Percentiles rank a stretch among this genome's conserved stretches.
Evolutionary conservation across 2,113 vertebrate species (phyloP).

Genomic region (Peromyscus polionotus): DNA sequence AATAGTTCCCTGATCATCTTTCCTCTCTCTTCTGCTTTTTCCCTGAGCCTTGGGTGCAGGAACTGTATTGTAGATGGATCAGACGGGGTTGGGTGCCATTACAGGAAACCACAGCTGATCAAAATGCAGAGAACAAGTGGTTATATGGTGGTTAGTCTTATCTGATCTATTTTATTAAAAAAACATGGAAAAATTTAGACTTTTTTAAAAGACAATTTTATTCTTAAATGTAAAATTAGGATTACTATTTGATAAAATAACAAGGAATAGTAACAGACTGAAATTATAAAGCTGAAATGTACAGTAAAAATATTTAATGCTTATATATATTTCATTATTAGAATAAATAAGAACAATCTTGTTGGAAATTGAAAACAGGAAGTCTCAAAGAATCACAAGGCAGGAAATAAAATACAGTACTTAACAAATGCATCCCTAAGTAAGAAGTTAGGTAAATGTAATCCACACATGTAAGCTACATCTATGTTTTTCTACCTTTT

Average conservation of each 20-base stretch:
- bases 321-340: background rate
- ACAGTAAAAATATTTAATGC: background rate
- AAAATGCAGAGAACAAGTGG: background rate
- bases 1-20: background rate
- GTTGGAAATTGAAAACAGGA: background rate
- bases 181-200: background rate
- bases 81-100: background rate
- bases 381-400: background rate
- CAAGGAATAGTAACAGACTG: background rate
- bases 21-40: background rate
- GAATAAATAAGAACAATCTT: conserved; percentile 31
- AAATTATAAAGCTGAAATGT: background rate
- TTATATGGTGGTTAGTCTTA: background rate
- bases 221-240: background rate
- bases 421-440: background rate
- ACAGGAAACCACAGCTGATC: background rate
- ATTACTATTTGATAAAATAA: background rate
- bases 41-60: background rate
- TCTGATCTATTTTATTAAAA: background rate
- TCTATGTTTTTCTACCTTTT: background rate
- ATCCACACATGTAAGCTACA: background rate
- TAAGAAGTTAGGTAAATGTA: background rate
- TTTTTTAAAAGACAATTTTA: conserved; percentile 18
- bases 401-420: background rate
- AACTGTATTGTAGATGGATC: background rate